These are phyloP conservation scores for Pituophis catenifer DNA, from an alignment of 2,113 vertebrate species.

Conservation along the genomic window DNA sequence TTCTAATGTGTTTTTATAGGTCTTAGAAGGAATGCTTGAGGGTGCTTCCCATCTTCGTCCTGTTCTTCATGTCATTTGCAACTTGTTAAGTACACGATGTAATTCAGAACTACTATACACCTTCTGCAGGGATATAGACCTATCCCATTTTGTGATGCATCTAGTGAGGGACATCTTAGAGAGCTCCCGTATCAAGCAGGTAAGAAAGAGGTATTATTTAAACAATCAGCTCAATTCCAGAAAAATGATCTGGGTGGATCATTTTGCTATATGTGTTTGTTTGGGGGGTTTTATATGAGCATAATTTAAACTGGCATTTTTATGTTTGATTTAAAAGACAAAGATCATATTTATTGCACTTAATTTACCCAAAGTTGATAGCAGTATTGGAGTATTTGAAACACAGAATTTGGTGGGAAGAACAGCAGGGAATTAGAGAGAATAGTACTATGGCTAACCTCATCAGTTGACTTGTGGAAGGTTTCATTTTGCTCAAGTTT, in stretches of 20 bases:
- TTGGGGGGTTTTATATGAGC: neutral
- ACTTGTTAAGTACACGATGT: conserved; percentile 72
- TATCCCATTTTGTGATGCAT: conserved; percentile 75
- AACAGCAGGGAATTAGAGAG: neutral
- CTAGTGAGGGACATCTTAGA: conserved; percentile 73
- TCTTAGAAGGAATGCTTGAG: conserved; percentile 71
- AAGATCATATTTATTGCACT: neutral
- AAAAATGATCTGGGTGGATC: neutral
- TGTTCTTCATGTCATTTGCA: conserved; percentile 72
- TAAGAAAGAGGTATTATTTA: conserved; percentile 39
- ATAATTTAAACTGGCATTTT: neutral
- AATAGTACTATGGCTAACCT: neutral
- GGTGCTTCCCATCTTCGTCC: conserved; percentile 71
- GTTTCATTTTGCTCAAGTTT: neutral
- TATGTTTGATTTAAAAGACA: neutral
- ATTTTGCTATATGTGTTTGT: neutral
- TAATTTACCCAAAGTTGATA: neutral
- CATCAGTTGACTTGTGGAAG: neutral
- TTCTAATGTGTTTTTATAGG: conserved; percentile 60
- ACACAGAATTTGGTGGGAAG: neutral
- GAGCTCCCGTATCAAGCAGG: conserved; percentile 69
- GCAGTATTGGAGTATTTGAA: neutral
- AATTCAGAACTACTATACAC: conserved; percentile 61
- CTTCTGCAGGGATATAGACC: conserved; percentile 70
- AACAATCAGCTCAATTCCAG: neutral